A percentile compares a stretch with the other conserved stretches of the same genome.
These are phyloP conservation scores for Gymnoscopelus microlampas DNA, from an alignment of 2,797 vertebrate species.

Conservation along the genomic window DNA sequence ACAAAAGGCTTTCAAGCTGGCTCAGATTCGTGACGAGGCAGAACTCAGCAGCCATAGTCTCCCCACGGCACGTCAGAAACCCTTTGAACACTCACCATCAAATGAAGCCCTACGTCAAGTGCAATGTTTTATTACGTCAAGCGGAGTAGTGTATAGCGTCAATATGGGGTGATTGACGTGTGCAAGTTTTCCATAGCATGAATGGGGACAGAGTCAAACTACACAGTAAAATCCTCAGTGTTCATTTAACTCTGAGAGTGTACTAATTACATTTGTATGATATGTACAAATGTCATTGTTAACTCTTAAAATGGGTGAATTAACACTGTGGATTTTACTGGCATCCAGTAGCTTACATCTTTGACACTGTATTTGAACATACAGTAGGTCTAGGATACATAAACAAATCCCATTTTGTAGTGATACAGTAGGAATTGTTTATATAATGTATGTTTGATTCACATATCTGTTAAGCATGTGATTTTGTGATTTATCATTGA, in stretches of 20 bases:
- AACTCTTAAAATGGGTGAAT: not conserved
- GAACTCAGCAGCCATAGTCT: slow-evolving; percentile 8
- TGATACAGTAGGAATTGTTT: no score
- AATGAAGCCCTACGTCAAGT: slow-evolving; percentile 7
- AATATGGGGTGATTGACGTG: slow-evolving; percentile 1
- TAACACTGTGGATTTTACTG: no score
- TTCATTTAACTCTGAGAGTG: no score
- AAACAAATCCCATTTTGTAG: no score
- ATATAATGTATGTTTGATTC: no score
- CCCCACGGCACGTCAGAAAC: slow-evolving; percentile 15
- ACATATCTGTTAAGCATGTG: no score
- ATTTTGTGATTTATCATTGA: no score
- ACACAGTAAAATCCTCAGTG: no score
- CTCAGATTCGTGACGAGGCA: not conserved
- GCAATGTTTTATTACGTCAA: slow-evolving; percentile 12
- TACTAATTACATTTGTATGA: no score
- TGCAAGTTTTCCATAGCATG: not conserved
- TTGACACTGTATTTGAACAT: no score
- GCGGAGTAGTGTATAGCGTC: slow-evolving; percentile 1
- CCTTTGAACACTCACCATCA: not conserved
- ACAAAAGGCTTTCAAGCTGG: slow-evolving; percentile 17
- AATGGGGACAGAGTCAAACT: not conserved
- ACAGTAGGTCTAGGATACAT: no score
- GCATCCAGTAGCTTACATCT: not conserved
- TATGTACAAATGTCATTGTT: no score